A percentile compares a stretch with the other conserved stretches of the same genome.
Evolutionary conservation across 2,888 invertebrate species (phyloP).

Genomic region (Dusona sp.): DNA sequence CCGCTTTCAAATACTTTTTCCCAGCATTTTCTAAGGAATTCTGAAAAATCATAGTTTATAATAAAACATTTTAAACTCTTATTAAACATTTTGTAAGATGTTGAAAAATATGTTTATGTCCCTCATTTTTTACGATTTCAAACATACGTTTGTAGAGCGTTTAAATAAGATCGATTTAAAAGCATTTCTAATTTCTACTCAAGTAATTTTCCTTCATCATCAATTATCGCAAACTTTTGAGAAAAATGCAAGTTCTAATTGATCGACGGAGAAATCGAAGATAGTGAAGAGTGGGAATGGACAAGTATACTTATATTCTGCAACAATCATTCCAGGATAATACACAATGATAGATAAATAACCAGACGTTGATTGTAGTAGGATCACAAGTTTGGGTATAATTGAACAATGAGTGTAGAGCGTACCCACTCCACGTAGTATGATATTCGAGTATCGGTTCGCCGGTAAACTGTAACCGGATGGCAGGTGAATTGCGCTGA

Average conservation of each 20-base stretch:
- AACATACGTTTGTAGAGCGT: no score
- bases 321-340: background rate
- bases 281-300: background rate
- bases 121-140: no score
- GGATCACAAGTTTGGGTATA: conserved; percentile 21
- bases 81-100: background rate
- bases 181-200: no score
- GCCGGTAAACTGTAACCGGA: conserved; percentile 50
- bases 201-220: no score
- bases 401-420: conserved; percentile 34
- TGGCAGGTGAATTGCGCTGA: conserved; percentile 49
- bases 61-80: background rate
- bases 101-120: no score
- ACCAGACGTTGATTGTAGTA: background rate
- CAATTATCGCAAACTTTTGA: no score
- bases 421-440: background rate
- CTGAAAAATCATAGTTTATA: background rate
- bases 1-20: no score
- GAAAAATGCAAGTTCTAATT: no score
- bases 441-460: conserved; percentile 46
- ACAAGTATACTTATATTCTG: background rate
- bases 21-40: background rate
- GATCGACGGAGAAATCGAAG: no score
- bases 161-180: no score
- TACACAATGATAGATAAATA: background rate